Base-by-base conservation (phyloP, 2,888 invertebrate species). In the Carabus problematicus region DNA sequence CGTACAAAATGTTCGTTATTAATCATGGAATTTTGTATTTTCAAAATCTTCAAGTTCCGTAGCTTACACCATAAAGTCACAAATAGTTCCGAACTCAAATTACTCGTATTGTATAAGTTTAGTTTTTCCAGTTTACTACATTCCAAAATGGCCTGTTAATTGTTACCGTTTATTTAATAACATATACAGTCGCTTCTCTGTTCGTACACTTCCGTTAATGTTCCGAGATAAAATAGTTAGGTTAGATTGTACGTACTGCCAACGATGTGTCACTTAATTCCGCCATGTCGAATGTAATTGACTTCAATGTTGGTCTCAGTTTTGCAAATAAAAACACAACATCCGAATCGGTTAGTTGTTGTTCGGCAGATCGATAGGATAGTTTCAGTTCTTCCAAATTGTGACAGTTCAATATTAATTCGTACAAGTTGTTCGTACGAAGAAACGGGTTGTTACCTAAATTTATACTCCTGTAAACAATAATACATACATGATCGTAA, bases 11-110 rank as follows among this genome's bases (percentile, higher is more conserved):
- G 66, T 14, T 62, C 43, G 1, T 74, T 74, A 41, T 70, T 71
- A 42, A 77, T 74, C 61, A 74, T 74, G 56, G 73, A 73, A 18
- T 75, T 75, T 61, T 75, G 73, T 39, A 77, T 73, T 70, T 74
- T 76, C 52, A 77, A 70, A 41, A 71, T 49, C 19, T 71, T 72
- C n/a, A 76, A 61, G 49, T 73, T 67, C 3, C 72, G 73, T 18
- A 76, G 68, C 40, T 72, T 55, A 49, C 71, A 69, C 72, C 72
- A 73, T 12, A 77, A 71, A 14, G 71, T 71, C 11, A 67, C 59
- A 16, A 77, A 71, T 18, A 74, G 70, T 11, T 74, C 74, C 3
- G 74, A 70, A 7, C 73, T 71, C 29, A 77, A 59, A 72, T 76
- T 76, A 8, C 71, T 70, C 6, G 75, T 76, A 16, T 74, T 73